Conservation (phyloP, 2,888 invertebrate species). For the Trichogramma evanescens region DNA sequence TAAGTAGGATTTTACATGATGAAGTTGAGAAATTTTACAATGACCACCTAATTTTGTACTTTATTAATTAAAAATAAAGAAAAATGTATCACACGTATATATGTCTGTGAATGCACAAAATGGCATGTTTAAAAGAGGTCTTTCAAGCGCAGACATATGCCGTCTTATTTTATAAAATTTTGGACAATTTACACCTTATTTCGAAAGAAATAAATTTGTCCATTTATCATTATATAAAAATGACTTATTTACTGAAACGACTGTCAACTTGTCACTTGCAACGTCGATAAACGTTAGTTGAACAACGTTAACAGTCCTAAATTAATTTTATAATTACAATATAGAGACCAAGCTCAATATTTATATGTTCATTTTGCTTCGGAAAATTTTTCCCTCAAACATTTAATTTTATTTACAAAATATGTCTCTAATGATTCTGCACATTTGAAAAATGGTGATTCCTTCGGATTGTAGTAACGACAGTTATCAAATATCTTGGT, state of each 20-base stretch:
- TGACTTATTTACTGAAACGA: slow-evolving; percentile 17
- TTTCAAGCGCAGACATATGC: slow-evolving; percentile 11
- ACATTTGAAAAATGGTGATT: slow-evolving; percentile 92
- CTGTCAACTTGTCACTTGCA: slow-evolving; percentile 18
- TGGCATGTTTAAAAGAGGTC: slow-evolving; percentile 21
- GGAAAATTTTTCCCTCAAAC: slow-evolving; percentile 75
- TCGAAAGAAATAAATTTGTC: slow-evolving; percentile 12
- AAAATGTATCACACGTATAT: slow-evolving; percentile 20
- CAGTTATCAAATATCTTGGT: slow-evolving; percentile 99
- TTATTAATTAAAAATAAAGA: slow-evolving; percentile 24
- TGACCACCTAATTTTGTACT: slow-evolving; percentile 24
- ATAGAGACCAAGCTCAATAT: slow-evolving; percentile 20
- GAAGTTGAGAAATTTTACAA: slow-evolving; percentile 7
- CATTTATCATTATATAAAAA: slow-evolving; percentile 13
- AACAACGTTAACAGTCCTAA: slow-evolving; percentile 16
- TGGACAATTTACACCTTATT: slow-evolving; percentile 9
- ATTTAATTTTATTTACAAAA: slow-evolving; percentile 90
- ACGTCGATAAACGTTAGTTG: slow-evolving; percentile 15
- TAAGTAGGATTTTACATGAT: too few species aligned
- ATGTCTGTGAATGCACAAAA: slow-evolving; percentile 21
- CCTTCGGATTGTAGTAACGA: slow-evolving; percentile 92
- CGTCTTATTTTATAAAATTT: slow-evolving; percentile 13
- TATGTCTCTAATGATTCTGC: slow-evolving; percentile 92
- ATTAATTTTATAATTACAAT: slow-evolving; percentile 23
- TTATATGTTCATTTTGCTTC: slow-evolving; percentile 47